Evolutionary conservation across 2,797 vertebrate genomes (phyloP), one percentile per base, ranked within the genome.

Genomic region (Lophius americanus): DNA sequence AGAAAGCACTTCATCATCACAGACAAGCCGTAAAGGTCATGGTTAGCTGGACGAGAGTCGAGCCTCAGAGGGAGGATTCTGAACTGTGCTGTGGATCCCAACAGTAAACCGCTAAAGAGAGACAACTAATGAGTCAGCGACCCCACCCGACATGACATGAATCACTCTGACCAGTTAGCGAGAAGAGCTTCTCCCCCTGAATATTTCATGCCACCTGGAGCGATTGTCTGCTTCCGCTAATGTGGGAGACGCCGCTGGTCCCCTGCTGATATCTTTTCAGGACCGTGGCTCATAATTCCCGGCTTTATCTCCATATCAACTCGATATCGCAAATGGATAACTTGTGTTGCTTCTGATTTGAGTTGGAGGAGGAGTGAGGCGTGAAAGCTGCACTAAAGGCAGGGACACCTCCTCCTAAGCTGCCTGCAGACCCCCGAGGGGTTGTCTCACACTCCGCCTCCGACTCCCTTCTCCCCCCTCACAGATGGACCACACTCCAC

Each of bases 321-420:
- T 94, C 93, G 77, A 90, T 93, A 94, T 94, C 95, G 94, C 94
- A 95, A 95, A 96, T 95, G 95, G 95, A 96, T 92, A 94, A 95
- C 88, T 93, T 92, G 93, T 96, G 95, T 95, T 95, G 92, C 91
- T 90, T 94, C 91, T 90, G 93, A 95, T 96, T 93, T 94, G 94
- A 88, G 93, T 95, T 90, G 94, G 88, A 85, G 86, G 91, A 92
- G 91, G 92, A 95, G 92, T 89, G 93, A 94, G 90, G 95, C 94
- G 86, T 96, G 93, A 96, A 96, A 93, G 93, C 91, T 80, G 90
- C 81, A 88, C 91, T 92, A 88, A 94, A 93, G 93, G 92, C 93
- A 76, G 87, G 89, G 84, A 90, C 92, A 88, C 89, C 92, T 92
- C 91, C 79, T 65, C 87, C 92, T 94, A 93, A 94, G 88, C 88